Evolutionary conservation across 2,113 vertebrate genomes (phyloP), one percentile per base, ranked within the genome.

Genomic region (Verasper variegatus): DNA sequence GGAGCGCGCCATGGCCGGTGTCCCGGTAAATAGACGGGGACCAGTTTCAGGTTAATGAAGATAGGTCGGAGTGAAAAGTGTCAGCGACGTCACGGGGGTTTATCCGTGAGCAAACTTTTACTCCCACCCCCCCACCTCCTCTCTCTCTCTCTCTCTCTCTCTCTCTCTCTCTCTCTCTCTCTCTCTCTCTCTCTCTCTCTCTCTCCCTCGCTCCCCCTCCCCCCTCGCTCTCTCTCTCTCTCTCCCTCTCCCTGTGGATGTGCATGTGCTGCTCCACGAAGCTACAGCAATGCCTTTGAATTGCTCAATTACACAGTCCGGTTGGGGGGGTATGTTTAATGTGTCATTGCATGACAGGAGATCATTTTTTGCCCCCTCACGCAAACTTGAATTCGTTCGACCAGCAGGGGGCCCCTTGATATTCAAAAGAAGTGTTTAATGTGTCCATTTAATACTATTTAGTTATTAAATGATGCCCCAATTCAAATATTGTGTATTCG

Each of bases 401-500:
- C 84, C 88, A 88, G 84, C 83, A 89, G 88, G 86, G 83, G 82
- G 86, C 68, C 40, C 42, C n/a, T 81, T 75, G 26, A 76, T 56
- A 68, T 52, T 78, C 52, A 26, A 78, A 73, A 31, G 31, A 31
- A 31, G 31, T 31, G 5, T 31, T 31, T 31, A 31, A 81, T 61
- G 23, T n/a, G 40, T 68, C 68, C 24, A 42, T 81, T 64, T 71
- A 70, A 68, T 20, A 18, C 14, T 35, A 42, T 74, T 74, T 69
- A 31, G 55, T 35, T 10, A 42, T 12, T 42, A 42, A 42, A 12
- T 42, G 40, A 42, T 42, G 40, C 12, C 40, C 12, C 40, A 42
- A 13, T 42, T 42, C 0, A 42, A 42, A 3, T 37, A 37, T 10
- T 37, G 35, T 68, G 54, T n/a, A 35, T 11, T 54, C 26, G 21